These are phyloP conservation scores for Erpetoichthys calabaricus DNA, from an alignment of 2,797 vertebrate species.

Conservation along the genomic window DNA sequence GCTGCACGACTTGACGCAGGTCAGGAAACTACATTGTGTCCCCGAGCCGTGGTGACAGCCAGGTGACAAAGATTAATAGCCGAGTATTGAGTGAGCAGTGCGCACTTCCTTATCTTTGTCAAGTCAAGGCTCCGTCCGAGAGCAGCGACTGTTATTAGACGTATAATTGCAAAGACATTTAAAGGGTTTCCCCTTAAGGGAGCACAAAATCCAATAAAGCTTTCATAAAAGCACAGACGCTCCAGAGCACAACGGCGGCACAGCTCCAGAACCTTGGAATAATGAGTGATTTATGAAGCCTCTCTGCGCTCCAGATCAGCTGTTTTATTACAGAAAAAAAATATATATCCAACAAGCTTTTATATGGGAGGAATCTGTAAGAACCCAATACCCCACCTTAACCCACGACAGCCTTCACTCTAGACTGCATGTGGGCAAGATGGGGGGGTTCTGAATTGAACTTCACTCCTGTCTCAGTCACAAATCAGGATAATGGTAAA, in stretches of 20 bases:
- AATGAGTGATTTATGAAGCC: conserved; percentile 80
- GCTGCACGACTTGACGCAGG: conserved; percentile 53
- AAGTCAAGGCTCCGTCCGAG: conserved; percentile 69
- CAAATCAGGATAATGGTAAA: no score
- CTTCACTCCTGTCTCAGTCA: no score
- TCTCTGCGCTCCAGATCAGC: conserved; percentile 65
- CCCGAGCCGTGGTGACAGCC: conserved; percentile 59
- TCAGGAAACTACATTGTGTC: conserved; percentile 70
- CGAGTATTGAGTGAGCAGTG: conserved; percentile 79
- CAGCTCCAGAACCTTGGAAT: conserved; percentile 48
- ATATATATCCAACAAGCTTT: conserved; percentile 68
- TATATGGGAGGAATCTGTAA: conserved; percentile 40
- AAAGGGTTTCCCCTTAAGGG: conserved; percentile 71
- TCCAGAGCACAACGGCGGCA: conserved; percentile 42
- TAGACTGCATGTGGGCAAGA: no score
- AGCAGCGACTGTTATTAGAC: conserved; percentile 66
- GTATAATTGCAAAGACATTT: conserved; percentile 74
- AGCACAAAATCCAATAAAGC: conserved; percentile 69
- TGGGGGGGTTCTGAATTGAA: no score
- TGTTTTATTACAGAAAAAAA: conserved; percentile 57
- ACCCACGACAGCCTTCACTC: no score
- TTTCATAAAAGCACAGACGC: conserved; percentile 60
- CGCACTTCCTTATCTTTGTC: conserved; percentile 79
- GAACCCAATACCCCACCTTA: no score
- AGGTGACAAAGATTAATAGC: conserved; percentile 89